Percentiles rank a stretch among this genome's conserved stretches.
These are phyloP conservation scores for Acrobasis repandana DNA, from an alignment of 2,888 invertebrate genomes.

Conservation along the genomic window DNA sequence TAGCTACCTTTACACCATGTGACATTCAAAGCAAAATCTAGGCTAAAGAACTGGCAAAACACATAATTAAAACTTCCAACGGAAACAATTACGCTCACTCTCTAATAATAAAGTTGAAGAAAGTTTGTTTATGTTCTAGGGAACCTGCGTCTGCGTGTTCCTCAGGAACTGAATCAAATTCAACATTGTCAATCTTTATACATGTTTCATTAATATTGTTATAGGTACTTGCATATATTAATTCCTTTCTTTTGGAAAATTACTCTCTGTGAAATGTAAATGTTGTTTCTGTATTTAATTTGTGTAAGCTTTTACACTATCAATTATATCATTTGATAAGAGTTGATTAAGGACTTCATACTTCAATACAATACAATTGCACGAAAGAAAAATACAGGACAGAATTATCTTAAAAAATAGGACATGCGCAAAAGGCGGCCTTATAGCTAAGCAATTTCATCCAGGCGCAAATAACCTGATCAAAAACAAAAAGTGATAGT, in stretches of 20 bases:
- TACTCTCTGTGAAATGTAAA: too few species aligned
- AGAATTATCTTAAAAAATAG: too few species aligned
- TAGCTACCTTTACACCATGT: background rate
- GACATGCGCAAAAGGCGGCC: too few species aligned
- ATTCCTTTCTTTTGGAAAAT: background rate
- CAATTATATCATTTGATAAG: too few species aligned
- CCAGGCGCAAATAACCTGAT: too few species aligned
- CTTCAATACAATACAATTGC: too few species aligned
- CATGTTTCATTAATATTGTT: background rate
- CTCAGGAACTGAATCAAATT: background rate
- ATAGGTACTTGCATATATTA: background rate
- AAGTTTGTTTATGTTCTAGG: conserved; percentile 20
- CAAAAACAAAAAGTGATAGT: too few species aligned
- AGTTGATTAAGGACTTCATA: too few species aligned
- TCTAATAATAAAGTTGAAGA: conserved; percentile 9
- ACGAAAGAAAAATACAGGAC: too few species aligned
- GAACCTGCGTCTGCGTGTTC: background rate
- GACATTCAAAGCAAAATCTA: conserved; percentile 1
- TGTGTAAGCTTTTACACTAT: too few species aligned
- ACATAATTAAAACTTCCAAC: conserved; percentile 17
- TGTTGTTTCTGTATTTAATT: too few species aligned
- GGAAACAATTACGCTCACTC: conserved; percentile 19
- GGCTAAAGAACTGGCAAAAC: conserved; percentile 5
- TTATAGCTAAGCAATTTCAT: too few species aligned
- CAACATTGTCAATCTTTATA: background rate